Evolutionary conservation across 2,113 vertebrate species (phyloP).

Genomic region (Leucosticte australis): DNA sequence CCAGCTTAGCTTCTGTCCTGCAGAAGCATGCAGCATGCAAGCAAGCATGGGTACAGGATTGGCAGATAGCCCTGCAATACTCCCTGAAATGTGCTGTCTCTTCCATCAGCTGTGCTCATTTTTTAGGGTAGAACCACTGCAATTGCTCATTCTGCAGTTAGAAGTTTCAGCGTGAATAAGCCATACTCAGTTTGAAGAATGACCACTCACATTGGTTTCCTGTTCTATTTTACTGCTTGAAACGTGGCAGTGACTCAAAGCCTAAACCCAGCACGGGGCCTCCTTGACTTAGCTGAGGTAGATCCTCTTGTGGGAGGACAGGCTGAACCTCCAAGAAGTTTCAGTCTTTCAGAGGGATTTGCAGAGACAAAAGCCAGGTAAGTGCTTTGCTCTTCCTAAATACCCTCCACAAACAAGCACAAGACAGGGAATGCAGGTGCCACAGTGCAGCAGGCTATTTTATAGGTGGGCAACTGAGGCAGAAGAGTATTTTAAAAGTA

Average conservation of each 20-base stretch:
- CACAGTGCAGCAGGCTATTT: background rate
- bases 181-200: background rate
- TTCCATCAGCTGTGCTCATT: background rate
- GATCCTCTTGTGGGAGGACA: background rate
- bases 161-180: background rate
- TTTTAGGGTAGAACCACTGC: background rate
- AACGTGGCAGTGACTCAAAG: background rate
- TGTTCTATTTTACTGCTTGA: background rate
- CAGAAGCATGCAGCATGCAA: no score
- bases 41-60: background rate
- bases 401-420: background rate
- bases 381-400: background rate
- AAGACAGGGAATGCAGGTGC: background rate
- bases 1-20: background rate
- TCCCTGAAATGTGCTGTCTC: accelerated
- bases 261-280: background rate
- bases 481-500: background rate
- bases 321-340: background rate
- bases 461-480: background rate
- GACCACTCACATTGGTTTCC: background rate
- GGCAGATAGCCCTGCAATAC: background rate
- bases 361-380: background rate
- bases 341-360: background rate
- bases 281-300: background rate
- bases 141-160: background rate